A percentile compares a stretch with the other conserved stretches of the same genome.
phyloP scores from a whole-genome alignment of 2,113 vertebrate species.

The Cyrtonyx montezumae region DNA sequence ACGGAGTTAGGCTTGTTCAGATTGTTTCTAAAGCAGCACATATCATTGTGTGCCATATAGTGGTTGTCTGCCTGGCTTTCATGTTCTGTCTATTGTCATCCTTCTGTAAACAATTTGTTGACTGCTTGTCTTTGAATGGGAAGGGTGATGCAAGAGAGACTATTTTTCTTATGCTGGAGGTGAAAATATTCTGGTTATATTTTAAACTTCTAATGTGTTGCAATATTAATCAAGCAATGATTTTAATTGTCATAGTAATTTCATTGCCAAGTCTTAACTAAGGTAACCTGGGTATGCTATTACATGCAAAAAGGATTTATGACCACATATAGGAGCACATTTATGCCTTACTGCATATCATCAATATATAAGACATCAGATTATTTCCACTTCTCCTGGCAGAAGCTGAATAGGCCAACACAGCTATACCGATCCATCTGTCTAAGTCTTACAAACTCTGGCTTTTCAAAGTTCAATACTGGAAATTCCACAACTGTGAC shows the following conservation, averaged over 20 bases:
- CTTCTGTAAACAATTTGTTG: not conserved
- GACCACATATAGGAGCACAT: not conserved
- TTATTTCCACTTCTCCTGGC: not conserved
- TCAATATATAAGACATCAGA: not conserved
- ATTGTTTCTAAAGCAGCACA: rapidly evolving
- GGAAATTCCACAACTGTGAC: not conserved
- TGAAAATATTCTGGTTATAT: not conserved
- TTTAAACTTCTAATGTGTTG: not conserved
- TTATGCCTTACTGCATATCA: not conserved
- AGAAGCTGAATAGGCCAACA: not conserved
- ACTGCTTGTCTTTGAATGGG: not conserved
- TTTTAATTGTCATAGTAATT: not conserved
- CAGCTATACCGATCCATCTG: not conserved
- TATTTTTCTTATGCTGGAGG: not conserved
- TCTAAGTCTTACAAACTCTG: not conserved
- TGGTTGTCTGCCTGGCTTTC: not conserved
- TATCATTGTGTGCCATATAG: not conserved
- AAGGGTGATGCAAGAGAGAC: not conserved
- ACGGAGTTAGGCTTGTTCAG: not conserved
- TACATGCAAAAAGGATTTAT: not conserved
- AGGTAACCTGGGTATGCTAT: not conserved
- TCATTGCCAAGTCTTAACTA: not conserved
- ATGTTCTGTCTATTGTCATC: not conserved
- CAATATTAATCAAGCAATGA: not conserved
- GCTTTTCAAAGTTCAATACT: not conserved